Evolutionary conservation across 2,888 invertebrate species (phyloP).

Genomic region (Xestoiulus laeticollis): DNA sequence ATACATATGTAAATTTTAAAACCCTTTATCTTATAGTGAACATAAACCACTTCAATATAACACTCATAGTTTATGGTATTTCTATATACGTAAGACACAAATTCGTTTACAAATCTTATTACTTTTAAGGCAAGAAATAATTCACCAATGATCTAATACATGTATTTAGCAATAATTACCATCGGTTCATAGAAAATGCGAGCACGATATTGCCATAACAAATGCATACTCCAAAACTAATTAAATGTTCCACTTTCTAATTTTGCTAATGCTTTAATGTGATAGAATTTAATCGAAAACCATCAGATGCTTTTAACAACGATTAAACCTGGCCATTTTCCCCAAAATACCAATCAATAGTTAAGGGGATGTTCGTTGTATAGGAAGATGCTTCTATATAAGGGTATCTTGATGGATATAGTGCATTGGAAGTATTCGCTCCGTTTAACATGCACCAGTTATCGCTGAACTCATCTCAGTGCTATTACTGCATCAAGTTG

Average conservation of each 20-base stretch:
- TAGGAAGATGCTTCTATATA: not conserved
- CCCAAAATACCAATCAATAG: conserved; percentile 3
- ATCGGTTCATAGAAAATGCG: not conserved
- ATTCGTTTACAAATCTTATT: no score
- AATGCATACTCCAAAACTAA: not conserved
- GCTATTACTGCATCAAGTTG: not conserved
- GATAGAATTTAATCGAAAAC: conserved; percentile 1
- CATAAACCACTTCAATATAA: no score
- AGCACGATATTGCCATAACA: not conserved
- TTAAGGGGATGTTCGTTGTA: conserved; percentile 15
- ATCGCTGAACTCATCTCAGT: not conserved
- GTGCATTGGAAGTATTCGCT: conserved; percentile 3
- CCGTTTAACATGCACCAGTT: not conserved
- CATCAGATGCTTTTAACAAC: not conserved
- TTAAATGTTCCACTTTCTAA: not conserved
- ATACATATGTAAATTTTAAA: no score
- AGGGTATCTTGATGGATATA: conserved; percentile 19
- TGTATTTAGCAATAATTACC: no score
- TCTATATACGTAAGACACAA: no score
- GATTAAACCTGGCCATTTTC: not conserved
- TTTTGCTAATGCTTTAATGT: not conserved
- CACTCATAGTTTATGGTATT: no score
- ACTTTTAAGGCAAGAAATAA: no score
- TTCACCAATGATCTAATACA: no score
- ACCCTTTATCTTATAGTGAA: no score